phyloP scores from a whole-genome alignment of 2,888 invertebrate species.

The Eurytoma adleriae region DNA sequence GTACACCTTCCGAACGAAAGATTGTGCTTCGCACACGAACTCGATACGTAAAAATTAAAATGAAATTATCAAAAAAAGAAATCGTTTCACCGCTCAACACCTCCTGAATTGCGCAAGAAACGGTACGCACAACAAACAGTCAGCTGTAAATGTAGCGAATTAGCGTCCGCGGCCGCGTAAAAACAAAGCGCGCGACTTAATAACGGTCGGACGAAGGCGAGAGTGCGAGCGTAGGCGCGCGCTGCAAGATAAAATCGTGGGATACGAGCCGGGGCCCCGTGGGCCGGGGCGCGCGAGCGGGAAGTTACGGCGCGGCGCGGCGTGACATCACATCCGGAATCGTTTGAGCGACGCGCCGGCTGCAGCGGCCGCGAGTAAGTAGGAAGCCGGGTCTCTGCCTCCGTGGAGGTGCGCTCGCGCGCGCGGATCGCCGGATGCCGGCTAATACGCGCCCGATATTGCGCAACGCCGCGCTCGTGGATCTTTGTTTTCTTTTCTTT shows the following conservation, averaged over 20 bases:
- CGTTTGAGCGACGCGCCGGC: slow-evolving; percentile 50
- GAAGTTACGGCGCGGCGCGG: slow-evolving; percentile 69
- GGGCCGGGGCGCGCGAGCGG: slow-evolving; percentile 60
- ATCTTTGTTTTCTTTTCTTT: no score
- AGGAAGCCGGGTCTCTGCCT: slow-evolving; percentile 62
- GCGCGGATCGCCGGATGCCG: background rate
- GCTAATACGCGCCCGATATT: slow-evolving; percentile 9
- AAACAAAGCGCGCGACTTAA: no score
- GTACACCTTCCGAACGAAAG: no score
- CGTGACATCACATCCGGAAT: slow-evolving; percentile 71
- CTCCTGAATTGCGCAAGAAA: no score
- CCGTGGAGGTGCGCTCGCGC: slow-evolving; percentile 60
- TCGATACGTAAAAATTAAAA: no score
- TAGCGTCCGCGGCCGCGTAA: no score
- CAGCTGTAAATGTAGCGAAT: no score
- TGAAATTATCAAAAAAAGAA: no score
- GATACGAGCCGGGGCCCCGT: slow-evolving; percentile 30
- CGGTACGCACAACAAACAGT: no score
- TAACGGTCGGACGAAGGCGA: background rate
- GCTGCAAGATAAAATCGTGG: slow-evolving; percentile 44
- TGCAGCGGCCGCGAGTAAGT: slow-evolving; percentile 56
- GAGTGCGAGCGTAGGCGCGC: background rate
- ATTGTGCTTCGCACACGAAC: no score
- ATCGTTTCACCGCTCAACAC: no score
- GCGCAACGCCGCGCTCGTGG: background rate